Conservation (phyloP, 2,113 vertebrate species). For the Anoura caudifer region DNA sequence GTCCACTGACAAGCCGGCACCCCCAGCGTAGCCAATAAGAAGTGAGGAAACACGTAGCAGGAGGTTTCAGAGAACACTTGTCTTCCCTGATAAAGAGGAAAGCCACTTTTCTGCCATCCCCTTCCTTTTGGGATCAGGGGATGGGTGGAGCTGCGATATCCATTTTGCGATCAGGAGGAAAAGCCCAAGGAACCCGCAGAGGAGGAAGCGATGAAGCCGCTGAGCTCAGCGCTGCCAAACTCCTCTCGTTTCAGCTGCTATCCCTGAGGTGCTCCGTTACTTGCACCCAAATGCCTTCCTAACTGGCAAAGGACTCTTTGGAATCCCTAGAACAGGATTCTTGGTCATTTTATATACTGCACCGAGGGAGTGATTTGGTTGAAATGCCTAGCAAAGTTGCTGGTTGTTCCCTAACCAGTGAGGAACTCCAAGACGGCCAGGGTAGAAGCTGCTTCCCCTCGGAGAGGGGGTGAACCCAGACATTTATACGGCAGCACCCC, state of each 20-base stretch:
- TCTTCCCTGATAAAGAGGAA: background rate
- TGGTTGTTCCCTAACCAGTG: background rate
- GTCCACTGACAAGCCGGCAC: background rate
- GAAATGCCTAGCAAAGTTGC: background rate
- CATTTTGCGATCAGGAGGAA: background rate
- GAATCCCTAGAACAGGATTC: background rate
- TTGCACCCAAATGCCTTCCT: background rate
- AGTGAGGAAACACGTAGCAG: background rate
- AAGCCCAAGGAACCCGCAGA: background rate
- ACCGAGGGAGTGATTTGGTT: background rate
- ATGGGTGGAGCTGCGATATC: background rate
- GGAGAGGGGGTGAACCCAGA: background rate
- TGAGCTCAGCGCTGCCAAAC: background rate
- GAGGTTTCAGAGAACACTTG: background rate
- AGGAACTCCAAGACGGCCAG: background rate
- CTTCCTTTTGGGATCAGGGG: background rate
- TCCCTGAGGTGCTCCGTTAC: background rate
- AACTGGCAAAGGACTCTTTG: background rate
- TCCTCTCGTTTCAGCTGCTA: background rate
- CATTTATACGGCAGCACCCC: background rate
- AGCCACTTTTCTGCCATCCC: background rate
- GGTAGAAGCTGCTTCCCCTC: background rate
- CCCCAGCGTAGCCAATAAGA: background rate
- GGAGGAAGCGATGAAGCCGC: background rate
- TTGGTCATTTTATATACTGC: background rate